Evolutionary conservation across 1,140 invertebrate species (phyloP), one percentile per base, ranked within the genome.

Genomic region (Sitobion miscanthi): DNA sequence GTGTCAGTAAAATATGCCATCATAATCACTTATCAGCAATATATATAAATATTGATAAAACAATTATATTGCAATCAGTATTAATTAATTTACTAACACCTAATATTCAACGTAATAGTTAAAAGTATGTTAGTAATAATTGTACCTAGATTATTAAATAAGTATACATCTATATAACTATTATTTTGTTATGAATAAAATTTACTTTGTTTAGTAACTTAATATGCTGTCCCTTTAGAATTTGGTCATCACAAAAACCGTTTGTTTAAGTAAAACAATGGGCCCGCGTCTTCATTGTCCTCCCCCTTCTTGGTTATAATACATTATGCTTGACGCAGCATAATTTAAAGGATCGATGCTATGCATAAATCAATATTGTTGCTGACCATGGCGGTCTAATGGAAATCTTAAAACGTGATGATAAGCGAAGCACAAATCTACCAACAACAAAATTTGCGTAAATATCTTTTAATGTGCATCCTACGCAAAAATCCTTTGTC

Each of bases 311-410:
- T 35, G 62, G 11, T 77, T 47, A 82, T 21, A 54, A 82, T 92
- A 83, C n/a, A 83, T 54, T 93, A 52, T 42, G 82, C 82, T 86
- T 20, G 38, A 82, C 69, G 42, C 77, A 86, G 82, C 69, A 93
- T 57, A 93, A 86, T 86, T 42, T 93, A 45, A 54, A 93, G 23
- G 91, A 85, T 92, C 45, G n/a, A 83, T 82, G 91, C 52, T 93
- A 45, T 93, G 77, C 91, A 86, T 93, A 93, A 85, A 86, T 93
- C 91, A 86, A 93, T 86, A 57, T 83, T 85, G 49, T 85, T 86
- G 77, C 91, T 57, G 91, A 91, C 82, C 77, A 35, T 47, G 42
- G 47, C 77, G n/a, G 91, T 86, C 49, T 86, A 57, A 57, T 92
- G 77, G 35, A 93, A 54, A 54, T 85, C 49, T 54, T 38, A 86